phyloP scores from a whole-genome alignment of 2,113 vertebrate genomes.

The Chelonoidis abingdonii region DNA sequence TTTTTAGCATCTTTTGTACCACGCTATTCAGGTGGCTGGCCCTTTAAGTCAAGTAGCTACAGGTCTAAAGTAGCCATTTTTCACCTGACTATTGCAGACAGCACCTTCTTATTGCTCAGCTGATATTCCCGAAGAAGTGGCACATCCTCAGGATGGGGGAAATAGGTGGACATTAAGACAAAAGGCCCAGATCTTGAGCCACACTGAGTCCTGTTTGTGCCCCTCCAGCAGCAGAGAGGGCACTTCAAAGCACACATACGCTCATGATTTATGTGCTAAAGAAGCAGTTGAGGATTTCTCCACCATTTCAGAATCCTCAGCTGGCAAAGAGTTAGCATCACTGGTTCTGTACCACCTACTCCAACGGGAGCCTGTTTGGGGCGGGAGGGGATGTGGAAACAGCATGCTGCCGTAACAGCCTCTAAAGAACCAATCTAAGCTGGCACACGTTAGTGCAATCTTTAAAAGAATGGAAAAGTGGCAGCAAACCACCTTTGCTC shows the following conservation, averaged over 20 bases:
- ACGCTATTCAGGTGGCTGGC: neutral
- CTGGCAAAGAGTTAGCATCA: neutral
- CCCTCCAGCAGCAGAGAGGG: neutral
- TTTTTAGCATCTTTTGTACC: neutral
- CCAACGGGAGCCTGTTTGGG: neutral
- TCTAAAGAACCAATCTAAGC: neutral
- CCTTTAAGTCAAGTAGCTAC: neutral
- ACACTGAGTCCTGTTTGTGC: neutral
- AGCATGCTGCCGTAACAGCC: neutral
- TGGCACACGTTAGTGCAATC: rapidly evolving
- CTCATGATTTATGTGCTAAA: neutral
- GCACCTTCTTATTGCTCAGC: neutral
- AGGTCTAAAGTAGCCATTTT: neutral
- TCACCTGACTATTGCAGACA: neutral
- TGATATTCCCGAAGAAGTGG: neutral
- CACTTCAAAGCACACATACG: neutral
- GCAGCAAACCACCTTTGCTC: neutral
- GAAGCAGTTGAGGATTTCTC: rapidly evolving
- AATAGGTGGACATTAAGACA: constrained; percentile 17
- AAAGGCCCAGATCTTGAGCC: neutral
- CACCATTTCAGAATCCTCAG: neutral
- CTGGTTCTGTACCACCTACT: neutral
- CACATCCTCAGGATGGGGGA: neutral
- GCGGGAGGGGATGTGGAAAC: constrained; percentile 27
- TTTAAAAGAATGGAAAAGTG: neutral